These are phyloP conservation scores for Acronicta leporina DNA, from an alignment of 2,888 invertebrate species.

Conservation along the genomic window DNA sequence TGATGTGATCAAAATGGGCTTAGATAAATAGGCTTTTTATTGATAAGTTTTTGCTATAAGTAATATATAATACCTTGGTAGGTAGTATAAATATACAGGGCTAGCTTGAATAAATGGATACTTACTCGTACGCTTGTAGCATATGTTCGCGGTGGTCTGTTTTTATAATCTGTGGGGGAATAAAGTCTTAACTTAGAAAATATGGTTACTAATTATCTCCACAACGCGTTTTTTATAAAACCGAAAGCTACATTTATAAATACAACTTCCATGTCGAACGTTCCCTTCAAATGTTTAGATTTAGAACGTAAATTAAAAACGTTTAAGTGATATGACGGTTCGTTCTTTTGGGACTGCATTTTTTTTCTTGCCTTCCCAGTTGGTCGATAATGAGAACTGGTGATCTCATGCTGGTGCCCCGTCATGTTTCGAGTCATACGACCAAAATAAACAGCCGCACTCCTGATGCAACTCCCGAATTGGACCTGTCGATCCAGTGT, in stretches of 20 bases:
- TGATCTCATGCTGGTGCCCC: constrained; percentile 82
- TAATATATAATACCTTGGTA: no score
- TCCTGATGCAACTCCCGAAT: constrained; percentile 73
- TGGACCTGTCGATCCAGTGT: constrained; percentile 66
- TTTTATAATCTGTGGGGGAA: constrained; percentile 68
- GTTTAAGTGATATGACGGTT: constrained; percentile 27
- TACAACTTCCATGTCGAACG: constrained; percentile 9
- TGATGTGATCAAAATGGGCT: no score
- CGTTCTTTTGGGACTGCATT: constrained; percentile 24
- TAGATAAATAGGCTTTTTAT: no score
- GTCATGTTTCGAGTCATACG: constrained; percentile 79
- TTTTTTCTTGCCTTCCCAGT: constrained; percentile 46
- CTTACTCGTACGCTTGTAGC: constrained; percentile 24
- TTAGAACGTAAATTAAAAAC: constrained; percentile 28
- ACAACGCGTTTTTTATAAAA: constrained; percentile 55
- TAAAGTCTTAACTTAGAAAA: constrained; percentile 60
- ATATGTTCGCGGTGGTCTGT: constrained; percentile 56
- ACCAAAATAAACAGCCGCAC: constrained; percentile 77
- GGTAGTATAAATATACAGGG: no score
- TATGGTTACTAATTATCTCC: constrained; percentile 54
- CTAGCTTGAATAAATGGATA: background rate
- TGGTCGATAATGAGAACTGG: constrained; percentile 69
- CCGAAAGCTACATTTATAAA: constrained; percentile 43
- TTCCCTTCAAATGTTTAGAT: constrained; percentile 27
- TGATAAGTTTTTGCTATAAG: no score